A percentile compares a stretch with the other conserved stretches of the same genome.
Conservation (phyloP, 2,113 vertebrate genomes). For the Podilymbus podiceps region DNA sequence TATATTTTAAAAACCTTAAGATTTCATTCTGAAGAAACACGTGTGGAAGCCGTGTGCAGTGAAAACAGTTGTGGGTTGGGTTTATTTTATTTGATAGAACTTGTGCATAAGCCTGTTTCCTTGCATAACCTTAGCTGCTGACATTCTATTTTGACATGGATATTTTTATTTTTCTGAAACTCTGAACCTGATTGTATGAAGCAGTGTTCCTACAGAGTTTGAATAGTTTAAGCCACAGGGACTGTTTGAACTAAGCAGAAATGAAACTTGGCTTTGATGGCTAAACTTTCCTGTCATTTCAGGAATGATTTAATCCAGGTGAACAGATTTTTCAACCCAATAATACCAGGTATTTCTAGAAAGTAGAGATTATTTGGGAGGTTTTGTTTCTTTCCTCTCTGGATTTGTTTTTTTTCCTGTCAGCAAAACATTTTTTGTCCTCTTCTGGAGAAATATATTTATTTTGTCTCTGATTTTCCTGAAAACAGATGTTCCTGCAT, state of each 20-base stretch:
- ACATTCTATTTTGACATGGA: neutral
- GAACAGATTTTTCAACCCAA: neutral
- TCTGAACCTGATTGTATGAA: neutral
- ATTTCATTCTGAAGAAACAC: neutral
- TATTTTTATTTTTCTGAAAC: neutral
- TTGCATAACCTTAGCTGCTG: neutral
- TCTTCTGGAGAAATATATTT: neutral
- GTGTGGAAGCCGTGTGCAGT: neutral
- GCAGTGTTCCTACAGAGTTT: neutral
- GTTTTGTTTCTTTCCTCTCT: neutral
- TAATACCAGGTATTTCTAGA: neutral
- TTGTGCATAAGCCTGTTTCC: neutral
- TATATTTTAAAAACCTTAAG: neutral
- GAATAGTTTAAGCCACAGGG: neutral
- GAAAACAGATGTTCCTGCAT: neutral
- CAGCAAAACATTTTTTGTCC: neutral
- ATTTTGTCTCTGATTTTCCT: constrained; percentile 6
- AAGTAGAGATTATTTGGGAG: neutral
- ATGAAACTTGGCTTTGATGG: neutral
- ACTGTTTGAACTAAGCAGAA: neutral
- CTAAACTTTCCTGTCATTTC: neutral
- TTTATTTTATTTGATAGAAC: neutral
- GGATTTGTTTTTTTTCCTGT: neutral
- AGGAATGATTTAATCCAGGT: neutral
- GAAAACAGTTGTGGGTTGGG: neutral